Conservation (phyloP, 2,113 vertebrate genomes). For the Dasyprocta punctata region DNA sequence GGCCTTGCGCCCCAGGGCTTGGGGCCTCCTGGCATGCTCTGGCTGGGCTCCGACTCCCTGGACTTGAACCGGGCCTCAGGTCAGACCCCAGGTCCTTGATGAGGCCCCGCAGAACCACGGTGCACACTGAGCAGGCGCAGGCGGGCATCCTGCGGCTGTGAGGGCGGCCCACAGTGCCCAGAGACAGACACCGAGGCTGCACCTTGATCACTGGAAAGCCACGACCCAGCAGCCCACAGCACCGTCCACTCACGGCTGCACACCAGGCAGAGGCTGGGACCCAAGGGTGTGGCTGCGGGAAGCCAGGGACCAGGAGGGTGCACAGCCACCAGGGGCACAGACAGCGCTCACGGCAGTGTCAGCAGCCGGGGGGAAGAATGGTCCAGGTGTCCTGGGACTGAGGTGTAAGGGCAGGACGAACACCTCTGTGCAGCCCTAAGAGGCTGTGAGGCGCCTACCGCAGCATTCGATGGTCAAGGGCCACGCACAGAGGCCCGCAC, state of each 20-base stretch:
- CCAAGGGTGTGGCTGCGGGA: not conserved
- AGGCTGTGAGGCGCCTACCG: not conserved
- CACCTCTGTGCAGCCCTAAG: not conserved
- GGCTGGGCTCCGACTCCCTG: not conserved
- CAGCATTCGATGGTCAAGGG: not conserved
- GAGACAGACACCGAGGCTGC: not conserved
- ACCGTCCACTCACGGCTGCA: no score
- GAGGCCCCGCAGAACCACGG: rapidly evolving
- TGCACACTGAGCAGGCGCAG: not conserved
- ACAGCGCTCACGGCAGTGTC: not conserved
- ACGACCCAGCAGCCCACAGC: no score
- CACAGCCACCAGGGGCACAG: not conserved
- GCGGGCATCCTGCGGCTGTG: not conserved
- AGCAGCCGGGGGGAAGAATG: not conserved
- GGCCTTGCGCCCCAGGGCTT: not conserved
- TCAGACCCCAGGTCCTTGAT: not conserved
- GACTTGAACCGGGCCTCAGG: not conserved
- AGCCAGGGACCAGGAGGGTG: not conserved
- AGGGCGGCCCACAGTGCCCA: not conserved
- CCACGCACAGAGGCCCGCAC: not conserved
- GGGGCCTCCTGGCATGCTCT: not conserved
- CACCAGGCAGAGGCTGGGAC: no score
- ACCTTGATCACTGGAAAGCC: no score
- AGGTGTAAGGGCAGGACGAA: not conserved
- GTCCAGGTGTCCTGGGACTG: not conserved